A percentile compares a stretch with the other conserved stretches of the same genome.
phyloP scores from a whole-genome alignment of 2,888 invertebrate species.

The Leptothorax acervorum region DNA sequence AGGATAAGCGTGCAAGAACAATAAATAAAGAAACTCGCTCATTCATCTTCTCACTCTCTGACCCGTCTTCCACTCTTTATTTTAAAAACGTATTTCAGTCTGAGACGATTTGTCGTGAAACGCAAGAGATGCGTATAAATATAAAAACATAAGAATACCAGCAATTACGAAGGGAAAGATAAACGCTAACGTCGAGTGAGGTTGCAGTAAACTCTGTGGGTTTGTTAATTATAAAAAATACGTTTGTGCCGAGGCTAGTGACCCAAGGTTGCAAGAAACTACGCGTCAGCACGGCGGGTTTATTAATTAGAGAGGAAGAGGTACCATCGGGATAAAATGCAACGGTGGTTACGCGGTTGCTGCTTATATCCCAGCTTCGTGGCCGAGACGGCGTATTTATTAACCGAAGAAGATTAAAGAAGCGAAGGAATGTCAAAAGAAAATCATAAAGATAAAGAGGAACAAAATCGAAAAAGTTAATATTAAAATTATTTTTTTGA shows the following conservation, averaged over 20 bases:
- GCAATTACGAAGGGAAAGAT: conserved; percentile 21
- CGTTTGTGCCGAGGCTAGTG: conserved; percentile 7
- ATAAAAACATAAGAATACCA: conserved; percentile 30
- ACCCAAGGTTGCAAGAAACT: conserved; percentile 46
- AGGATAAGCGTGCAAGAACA: conserved; percentile 2
- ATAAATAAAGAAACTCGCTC: conserved; percentile 24
- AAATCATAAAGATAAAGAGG: not conserved
- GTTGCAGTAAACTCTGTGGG: conserved; percentile 26
- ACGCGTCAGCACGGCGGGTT: conserved; percentile 47
- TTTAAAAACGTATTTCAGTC: conserved; percentile 19
- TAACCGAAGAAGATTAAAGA: conserved; percentile 18
- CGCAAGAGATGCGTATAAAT: conserved; percentile 21
- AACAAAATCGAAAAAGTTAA: not conserved
- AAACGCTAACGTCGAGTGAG: conserved; percentile 29
- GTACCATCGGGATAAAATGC: conserved; percentile 34
- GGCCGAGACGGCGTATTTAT: conserved; percentile 29
- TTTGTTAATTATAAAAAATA: conserved; percentile 52
- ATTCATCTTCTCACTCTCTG: conserved; percentile 1
- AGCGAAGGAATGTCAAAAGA: not conserved
- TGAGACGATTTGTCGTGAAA: conserved; percentile 9
- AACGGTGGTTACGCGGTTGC: conserved; percentile 29
- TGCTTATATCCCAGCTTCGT: conserved; percentile 14
- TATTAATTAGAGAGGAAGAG: conserved; percentile 46
- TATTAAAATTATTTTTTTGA: not conserved
- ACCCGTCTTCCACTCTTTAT: not conserved